Conservation (phyloP, 2,888 invertebrate species). For the Dolichopus griseipennis region DNA sequence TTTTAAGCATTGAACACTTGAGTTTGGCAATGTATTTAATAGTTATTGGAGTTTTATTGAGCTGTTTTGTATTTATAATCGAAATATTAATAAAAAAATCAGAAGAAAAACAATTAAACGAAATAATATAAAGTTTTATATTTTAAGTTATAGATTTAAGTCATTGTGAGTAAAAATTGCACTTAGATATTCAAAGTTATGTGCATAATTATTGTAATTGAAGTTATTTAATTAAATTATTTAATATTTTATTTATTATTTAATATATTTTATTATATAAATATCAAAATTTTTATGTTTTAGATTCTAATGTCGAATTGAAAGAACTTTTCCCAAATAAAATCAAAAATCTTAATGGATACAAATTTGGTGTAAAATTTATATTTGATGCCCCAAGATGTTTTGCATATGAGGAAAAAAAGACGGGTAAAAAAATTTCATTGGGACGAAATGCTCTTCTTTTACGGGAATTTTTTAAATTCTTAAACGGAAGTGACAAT, state of each 20-base stretch:
- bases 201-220: no score
- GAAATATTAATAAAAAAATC: neutral
- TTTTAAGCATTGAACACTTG: neutral
- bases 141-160: no score
- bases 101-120: no score
- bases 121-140: no score
- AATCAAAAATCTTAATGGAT: neutral
- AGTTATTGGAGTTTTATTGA: neutral
- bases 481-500: neutral
- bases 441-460: neutral
- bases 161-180: no score
- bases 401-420: neutral
- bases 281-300: neutral
- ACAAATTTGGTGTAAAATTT: neutral
- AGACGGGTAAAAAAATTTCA: neutral
- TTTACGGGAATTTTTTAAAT: neutral
- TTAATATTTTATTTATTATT: no score
- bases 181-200: no score
- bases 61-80: neutral
- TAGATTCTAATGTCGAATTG: neutral
- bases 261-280: no score
- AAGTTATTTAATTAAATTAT: no score
- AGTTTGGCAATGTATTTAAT: neutral
- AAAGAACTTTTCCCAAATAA: neutral
- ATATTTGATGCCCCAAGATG: neutral